phyloP scores from a whole-genome alignment of 2,888 invertebrate genomes.

The Spilosoma lubricipeda region DNA sequence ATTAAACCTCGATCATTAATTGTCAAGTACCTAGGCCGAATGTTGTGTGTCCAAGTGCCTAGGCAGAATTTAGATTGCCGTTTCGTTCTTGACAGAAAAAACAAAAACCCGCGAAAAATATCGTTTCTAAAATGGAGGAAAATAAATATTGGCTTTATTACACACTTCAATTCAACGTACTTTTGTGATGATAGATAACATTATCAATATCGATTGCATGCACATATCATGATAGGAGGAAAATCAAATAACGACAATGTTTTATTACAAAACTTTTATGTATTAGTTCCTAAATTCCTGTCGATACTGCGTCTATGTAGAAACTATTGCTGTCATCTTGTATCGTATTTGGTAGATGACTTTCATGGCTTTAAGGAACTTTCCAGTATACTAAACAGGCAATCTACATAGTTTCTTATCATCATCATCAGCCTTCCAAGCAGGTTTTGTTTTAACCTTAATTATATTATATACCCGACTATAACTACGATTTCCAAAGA shows the following conservation, averaged over 20 bases:
- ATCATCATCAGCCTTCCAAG: too few species aligned
- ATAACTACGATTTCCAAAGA: too few species aligned
- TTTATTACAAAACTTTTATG: neutral
- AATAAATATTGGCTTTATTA: neutral
- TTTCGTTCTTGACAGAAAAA: neutral
- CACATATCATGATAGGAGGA: constrained; percentile 5
- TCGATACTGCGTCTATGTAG: neutral
- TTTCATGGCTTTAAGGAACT: too few species aligned
- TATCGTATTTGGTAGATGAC: neutral
- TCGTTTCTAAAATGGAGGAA: neutral
- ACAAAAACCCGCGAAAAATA: neutral
- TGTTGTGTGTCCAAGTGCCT: neutral
- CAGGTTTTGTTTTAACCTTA: too few species aligned
- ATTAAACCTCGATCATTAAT: neutral
- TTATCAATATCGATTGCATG: constrained; percentile 11
- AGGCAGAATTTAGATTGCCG: neutral
- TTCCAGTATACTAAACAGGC: too few species aligned
- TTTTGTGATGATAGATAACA: constrained; percentile 9
- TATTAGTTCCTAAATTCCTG: neutral
- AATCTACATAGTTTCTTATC: too few species aligned
- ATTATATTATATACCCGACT: too few species aligned
- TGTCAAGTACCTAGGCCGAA: neutral
- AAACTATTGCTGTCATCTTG: neutral
- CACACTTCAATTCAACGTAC: constrained; percentile 8
- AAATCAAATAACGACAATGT: neutral